Conservation (phyloP, 2,113 vertebrate species). For the Bos javanicus region DNA sequence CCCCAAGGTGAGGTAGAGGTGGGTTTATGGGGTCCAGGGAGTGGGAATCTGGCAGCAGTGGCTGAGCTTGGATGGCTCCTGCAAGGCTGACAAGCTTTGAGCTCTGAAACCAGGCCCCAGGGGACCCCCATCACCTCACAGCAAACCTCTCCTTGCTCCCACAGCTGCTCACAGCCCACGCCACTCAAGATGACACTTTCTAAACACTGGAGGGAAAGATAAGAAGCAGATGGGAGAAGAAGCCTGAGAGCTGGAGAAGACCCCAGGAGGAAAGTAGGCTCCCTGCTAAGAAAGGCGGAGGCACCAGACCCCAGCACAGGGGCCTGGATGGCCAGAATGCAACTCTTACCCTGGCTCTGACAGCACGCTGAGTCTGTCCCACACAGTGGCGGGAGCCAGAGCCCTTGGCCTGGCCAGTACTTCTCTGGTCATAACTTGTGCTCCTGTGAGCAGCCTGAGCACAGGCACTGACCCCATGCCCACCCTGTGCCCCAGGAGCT, state of each 20-base stretch:
- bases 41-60: background rate
- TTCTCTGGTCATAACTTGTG: background rate
- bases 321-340: fast-evolving
- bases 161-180: background rate
- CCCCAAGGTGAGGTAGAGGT: background rate
- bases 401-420: background rate
- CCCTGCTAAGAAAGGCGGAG: background rate
- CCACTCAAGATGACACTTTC: slow-evolving; percentile 11
- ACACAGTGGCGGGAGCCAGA: background rate
- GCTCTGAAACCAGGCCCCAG: background rate
- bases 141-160: background rate
- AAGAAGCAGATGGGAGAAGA: background rate
- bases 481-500: background rate
- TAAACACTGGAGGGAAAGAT: background rate
- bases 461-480: too few relatives aligned
- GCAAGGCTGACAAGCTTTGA: background rate
- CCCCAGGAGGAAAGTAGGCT: background rate
- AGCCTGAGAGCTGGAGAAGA: background rate
- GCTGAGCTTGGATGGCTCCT: background rate
- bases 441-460: background rate
- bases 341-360: background rate
- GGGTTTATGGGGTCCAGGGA: background rate
- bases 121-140: background rate
- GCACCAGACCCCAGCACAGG: background rate
- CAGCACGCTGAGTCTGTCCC: fast-evolving